Evolutionary conservation across 92 coral and sea anemone species (phyloP).

Genomic region (Desmophyllum pertusum): DNA sequence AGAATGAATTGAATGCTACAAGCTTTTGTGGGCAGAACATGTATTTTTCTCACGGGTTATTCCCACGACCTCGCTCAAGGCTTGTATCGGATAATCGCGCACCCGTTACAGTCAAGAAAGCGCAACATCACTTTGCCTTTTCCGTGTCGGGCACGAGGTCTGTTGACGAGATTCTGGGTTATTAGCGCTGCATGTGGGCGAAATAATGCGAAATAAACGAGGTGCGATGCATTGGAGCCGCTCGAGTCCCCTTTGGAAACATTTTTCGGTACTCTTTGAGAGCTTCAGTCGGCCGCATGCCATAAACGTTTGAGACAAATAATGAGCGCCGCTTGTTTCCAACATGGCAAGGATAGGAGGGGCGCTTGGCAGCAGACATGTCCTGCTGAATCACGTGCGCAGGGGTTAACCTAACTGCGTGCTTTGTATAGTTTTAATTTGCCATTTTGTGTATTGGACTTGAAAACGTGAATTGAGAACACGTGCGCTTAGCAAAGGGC

Average conservation of each 20-base stretch:
- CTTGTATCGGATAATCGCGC: not conserved
- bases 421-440: slow-evolving; percentile 26
- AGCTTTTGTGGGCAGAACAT: slow-evolving; percentile 5
- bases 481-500: slow-evolving; percentile 3
- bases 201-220: slow-evolving; percentile 7
- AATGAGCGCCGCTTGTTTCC: not conserved
- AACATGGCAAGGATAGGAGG: not conserved
- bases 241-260: not conserved
- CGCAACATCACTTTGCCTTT: not conserved
- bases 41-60: slow-evolving; percentile 33
- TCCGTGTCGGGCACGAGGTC: not conserved
- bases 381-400: not conserved
- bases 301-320: not conserved
- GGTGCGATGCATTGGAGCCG: not conserved
- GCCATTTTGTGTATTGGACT: slow-evolving; percentile 1
- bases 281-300: not conserved
- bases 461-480: not conserved
- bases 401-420: slow-evolving; percentile 6
- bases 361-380: not conserved
- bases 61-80: slow-evolving; percentile 35
- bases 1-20: slow-evolving; percentile 7
- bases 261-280: slow-evolving; percentile 26
- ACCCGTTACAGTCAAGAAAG: not conserved
- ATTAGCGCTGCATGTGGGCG: slow-evolving; percentile 9
- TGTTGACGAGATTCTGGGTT: not conserved